These are phyloP conservation scores for Cinclus mexicanus DNA, from an alignment of 2,113 vertebrate species.

Conservation along the genomic window DNA sequence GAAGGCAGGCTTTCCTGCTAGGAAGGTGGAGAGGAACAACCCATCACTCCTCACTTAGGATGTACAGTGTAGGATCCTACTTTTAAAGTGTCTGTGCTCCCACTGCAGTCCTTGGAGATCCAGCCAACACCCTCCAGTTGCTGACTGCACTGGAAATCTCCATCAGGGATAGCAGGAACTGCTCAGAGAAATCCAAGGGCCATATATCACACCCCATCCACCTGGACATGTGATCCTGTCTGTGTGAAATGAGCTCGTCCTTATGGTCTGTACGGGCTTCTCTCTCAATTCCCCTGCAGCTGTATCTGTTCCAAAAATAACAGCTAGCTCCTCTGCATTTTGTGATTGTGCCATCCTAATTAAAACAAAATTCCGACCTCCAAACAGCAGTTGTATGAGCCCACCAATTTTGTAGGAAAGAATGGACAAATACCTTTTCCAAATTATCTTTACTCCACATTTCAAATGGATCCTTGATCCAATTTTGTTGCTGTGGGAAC, in stretches of 20 bases:
- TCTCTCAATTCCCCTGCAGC: conserved; percentile 23
- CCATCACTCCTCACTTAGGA: neutral
- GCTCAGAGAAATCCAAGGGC: neutral
- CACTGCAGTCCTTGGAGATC: neutral
- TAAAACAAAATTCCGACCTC: conserved; percentile 22
- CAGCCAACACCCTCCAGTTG: neutral
- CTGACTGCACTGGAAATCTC: neutral
- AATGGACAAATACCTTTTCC: neutral
- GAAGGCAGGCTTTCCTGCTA: neutral
- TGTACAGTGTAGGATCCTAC: neutral
- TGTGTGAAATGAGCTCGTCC: neutral
- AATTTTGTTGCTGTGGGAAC: conserved; percentile 1
- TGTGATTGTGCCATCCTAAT: conserved; percentile 47
- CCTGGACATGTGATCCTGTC: neutral
- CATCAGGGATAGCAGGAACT: neutral
- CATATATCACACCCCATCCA: neutral
- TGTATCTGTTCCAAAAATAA: conserved; percentile 48
- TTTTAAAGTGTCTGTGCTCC: neutral
- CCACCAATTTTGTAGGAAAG: neutral
- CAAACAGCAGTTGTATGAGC: neutral
- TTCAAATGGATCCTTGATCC: neutral
- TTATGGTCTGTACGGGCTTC: neutral
- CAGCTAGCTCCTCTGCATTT: conserved; percentile 45
- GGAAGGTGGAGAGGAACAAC: neutral
- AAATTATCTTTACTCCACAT: neutral